Evolutionary conservation across 92 coral and sea anemone species (phyloP).

Genomic region (Metridium senile): DNA sequence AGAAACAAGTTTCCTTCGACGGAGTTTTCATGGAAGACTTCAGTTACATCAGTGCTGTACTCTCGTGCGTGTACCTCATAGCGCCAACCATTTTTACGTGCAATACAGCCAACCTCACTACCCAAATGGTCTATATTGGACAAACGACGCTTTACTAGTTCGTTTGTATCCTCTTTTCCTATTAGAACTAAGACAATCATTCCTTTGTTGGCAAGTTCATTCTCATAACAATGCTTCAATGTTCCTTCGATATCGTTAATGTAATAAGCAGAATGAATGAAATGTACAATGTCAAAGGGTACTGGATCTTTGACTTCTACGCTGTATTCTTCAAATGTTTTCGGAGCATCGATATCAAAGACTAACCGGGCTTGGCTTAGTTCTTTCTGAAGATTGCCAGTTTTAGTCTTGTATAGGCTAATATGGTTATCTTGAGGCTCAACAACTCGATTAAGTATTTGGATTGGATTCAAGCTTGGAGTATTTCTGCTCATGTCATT

Average conservation of each 20-base stretch:
- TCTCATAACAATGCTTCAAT: conserved; percentile 31
- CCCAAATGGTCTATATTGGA: not conserved
- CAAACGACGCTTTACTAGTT: not conserved
- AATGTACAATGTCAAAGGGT: conserved; percentile 41
- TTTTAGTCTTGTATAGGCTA: conserved; percentile 7
- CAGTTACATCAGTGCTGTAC: conserved; percentile 25
- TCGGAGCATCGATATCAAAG: conserved; percentile 25
- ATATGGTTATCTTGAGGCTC: conserved; percentile 22
- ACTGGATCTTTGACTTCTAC: conserved; percentile 9
- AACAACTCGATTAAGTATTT: conserved; percentile 35
- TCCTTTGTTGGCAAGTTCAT: conserved; percentile 1
- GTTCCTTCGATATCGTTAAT: conserved; percentile 26
- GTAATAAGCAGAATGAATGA: conserved; percentile 36
- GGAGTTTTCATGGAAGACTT: conserved; percentile 21
- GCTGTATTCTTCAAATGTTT: conserved; percentile 29
- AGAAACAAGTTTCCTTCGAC: conserved; percentile 39
- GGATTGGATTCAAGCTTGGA: not conserved
- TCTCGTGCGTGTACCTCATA: conserved; percentile 10
- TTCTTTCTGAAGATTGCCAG: conserved; percentile 4
- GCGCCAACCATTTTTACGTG: not conserved
- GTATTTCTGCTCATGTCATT: conserved; percentile 19
- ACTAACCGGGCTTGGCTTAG: not conserved
- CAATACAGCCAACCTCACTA: not conserved
- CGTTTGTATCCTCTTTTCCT: not conserved
- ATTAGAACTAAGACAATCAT: not conserved